phyloP scores from a whole-genome alignment of 1,140 invertebrate species.

The Cotesia typhae region DNA sequence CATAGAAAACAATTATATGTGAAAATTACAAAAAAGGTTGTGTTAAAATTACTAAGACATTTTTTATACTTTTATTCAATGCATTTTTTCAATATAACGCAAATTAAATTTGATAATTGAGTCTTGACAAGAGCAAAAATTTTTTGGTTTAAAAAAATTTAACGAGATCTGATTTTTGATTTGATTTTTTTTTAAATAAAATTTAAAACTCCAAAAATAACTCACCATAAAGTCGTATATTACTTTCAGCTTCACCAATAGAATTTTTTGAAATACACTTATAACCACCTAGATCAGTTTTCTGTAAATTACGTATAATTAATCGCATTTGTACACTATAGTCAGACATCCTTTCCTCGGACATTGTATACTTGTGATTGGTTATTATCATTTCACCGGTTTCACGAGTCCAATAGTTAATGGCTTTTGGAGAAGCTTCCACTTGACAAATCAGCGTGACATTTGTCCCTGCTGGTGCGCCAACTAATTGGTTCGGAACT shows the following conservation, averaged over 20 bases:
- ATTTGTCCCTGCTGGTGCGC: conserved; percentile 79
- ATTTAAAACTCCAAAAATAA: conserved; percentile 22
- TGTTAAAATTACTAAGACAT: no score
- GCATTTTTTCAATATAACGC: no score
- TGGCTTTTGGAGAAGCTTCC: conserved; percentile 85
- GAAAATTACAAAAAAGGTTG: no score
- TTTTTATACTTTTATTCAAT: no score
- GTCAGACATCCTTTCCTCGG: conserved; percentile 75
- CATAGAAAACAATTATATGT: neutral
- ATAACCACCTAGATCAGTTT: conserved; percentile 85
- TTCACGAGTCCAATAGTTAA: conserved; percentile 88
- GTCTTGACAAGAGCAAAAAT: no score
- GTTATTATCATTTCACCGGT: conserved; percentile 87
- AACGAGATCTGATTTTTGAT: no score
- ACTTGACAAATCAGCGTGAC: conserved; percentile 87
- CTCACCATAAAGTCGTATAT: conserved; percentile 88
- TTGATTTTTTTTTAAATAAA: no score
- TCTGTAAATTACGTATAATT: conserved; percentile 77
- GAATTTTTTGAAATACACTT: conserved; percentile 93
- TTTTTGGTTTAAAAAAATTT: no score
- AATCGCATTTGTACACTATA: conserved; percentile 84
- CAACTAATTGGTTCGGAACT: conserved; percentile 85
- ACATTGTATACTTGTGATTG: conserved; percentile 82
- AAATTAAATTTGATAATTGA: no score
- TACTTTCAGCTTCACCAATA: conserved; percentile 87